Percentiles rank a stretch among this genome's conserved stretches.
These are phyloP conservation scores for Tromatobia lineatoria DNA, from an alignment of 2,888 invertebrate species.

Conservation along the genomic window DNA sequence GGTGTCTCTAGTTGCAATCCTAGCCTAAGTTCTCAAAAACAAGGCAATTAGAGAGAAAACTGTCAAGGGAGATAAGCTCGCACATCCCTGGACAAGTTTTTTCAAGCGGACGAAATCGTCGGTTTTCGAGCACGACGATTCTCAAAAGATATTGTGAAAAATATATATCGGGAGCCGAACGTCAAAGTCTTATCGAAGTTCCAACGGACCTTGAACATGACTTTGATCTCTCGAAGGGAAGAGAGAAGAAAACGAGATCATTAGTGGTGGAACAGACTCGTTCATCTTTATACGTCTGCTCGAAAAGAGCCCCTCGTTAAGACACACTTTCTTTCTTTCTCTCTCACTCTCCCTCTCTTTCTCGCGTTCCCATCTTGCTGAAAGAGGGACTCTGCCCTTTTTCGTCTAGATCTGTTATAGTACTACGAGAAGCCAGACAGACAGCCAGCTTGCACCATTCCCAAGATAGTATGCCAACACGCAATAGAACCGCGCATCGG, in stretches of 20 bases:
- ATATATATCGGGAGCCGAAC: conserved; percentile 9
- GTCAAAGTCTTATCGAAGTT: conserved; percentile 53
- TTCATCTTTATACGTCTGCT: conserved; percentile 63
- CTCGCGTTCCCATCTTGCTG: not conserved
- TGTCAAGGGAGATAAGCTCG: not conserved
- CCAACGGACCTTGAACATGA: conserved; percentile 54
- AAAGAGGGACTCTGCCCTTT: conserved; percentile 25
- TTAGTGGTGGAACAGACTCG: conserved; percentile 72
- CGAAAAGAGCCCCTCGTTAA: conserved; percentile 53
- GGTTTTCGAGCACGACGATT: conserved; percentile 18
- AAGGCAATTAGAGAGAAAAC: conserved; percentile 35
- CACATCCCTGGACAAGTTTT: conserved; percentile 5
- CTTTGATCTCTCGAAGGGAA: conserved; percentile 61
- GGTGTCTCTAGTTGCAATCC: not conserved
- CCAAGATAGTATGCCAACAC: not conserved
- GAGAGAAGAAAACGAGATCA: conserved; percentile 72
- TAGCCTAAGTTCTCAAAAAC: not conserved
- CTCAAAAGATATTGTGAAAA: conserved; percentile 25
- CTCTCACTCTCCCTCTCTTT: conserved; percentile 25
- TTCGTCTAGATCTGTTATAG: conserved; percentile 24
- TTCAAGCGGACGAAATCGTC: conserved; percentile 5
- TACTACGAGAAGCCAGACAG: not conserved
- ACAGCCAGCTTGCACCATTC: conserved; percentile 19
- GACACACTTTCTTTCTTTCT: conserved; percentile 31
- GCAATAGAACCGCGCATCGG: not conserved